Conservation (phyloP, 2,888 invertebrate genomes). For the Trachelus stipa region DNA sequence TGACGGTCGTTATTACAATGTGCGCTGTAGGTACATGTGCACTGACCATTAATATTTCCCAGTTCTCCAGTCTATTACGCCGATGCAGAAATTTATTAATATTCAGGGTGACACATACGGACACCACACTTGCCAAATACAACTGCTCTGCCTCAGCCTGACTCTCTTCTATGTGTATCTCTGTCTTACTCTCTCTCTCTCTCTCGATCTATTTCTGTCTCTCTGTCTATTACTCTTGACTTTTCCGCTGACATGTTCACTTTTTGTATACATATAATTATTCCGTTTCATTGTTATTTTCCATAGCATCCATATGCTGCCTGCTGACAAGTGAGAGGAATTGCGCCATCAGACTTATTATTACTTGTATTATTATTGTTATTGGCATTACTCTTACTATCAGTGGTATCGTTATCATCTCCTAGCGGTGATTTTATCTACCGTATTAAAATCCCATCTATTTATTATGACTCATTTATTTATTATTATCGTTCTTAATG, state of each 20-base stretch:
- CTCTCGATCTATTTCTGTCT: constrained; percentile 9
- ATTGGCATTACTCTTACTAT: not conserved
- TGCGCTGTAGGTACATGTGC: no score
- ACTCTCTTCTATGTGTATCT: constrained; percentile 5
- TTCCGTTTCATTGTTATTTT: not conserved
- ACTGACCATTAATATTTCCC: no score
- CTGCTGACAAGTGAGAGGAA: not conserved
- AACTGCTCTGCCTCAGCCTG: not conserved
- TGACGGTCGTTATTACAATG: no score
- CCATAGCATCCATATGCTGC: not conserved
- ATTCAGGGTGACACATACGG: not conserved
- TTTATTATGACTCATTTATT: not conserved
- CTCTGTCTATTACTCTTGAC: constrained; percentile 5
- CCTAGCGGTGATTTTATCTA: not conserved
- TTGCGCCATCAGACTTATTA: not conserved
- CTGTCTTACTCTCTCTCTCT: constrained; percentile 11
- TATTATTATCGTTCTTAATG: not conserved
- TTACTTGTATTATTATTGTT: not conserved
- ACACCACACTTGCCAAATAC: not conserved
- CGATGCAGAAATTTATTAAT: not conserved
- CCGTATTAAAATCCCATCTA: not conserved
- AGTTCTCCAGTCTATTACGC: not conserved
- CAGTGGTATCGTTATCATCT: not conserved
- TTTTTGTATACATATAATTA: constrained; percentile 7
- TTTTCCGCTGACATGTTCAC: not conserved